These are phyloP conservation scores for Pelmatolapia mariae DNA, from an alignment of 2,113 vertebrate genomes.

Conservation along the genomic window DNA sequence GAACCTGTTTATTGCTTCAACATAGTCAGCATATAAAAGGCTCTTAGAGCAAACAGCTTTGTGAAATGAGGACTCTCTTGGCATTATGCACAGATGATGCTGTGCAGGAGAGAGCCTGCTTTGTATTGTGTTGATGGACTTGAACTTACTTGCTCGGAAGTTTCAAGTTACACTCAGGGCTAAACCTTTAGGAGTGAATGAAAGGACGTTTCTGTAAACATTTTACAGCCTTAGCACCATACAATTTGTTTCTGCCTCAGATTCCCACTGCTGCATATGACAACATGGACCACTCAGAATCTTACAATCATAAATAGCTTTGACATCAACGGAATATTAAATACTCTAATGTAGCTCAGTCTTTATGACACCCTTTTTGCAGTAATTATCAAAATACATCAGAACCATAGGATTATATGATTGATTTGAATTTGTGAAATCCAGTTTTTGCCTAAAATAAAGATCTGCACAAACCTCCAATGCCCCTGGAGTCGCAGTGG, in stretches of 20 bases:
- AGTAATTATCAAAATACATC: not conserved
- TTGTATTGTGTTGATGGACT: not conserved
- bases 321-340: not conserved
- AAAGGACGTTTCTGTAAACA: not conserved
- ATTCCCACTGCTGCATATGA: not conserved
- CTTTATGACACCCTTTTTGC: not conserved
- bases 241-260: not conserved
- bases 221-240: not conserved
- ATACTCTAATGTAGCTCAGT: not conserved
- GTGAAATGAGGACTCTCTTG: not conserved
- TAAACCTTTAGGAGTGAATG: not conserved
- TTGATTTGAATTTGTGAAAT: not conserved
- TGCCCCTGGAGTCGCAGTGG: not conserved
- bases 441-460: not conserved
- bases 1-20: not conserved
- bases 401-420: not conserved
- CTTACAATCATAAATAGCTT: not conserved
- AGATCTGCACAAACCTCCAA: not conserved
- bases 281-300: not conserved
- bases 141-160: not conserved
- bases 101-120: not conserved
- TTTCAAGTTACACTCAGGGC: not conserved
- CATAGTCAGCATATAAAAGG: not conserved
- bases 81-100: not conserved
- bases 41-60: not conserved